Percentiles rank a stretch among this genome's conserved stretches.
These are phyloP conservation scores for Sturmia bella DNA, from an alignment of 2,888 invertebrate species.

Conservation along the genomic window DNA sequence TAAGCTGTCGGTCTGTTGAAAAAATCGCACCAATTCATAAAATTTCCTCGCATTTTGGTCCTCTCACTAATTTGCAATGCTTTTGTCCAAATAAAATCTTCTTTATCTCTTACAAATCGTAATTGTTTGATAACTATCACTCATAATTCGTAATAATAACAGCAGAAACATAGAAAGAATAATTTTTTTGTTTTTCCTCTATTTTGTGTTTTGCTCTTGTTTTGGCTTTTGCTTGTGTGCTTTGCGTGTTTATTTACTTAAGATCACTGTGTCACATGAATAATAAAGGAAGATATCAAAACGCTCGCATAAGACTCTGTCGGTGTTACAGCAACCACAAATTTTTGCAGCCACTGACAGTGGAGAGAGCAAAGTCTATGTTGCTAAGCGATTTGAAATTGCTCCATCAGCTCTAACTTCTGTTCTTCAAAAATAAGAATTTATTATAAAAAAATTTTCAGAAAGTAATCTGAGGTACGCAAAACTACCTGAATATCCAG, in stretches of 20 bases:
- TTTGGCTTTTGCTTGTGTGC: too few species aligned
- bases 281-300: too few species aligned
- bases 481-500: too few species aligned
- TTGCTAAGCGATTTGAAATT: constrained; percentile 10
- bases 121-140: constrained; percentile 2
- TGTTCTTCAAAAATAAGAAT: too few species aligned
- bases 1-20: constrained; percentile 9
- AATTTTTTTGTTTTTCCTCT: too few species aligned
- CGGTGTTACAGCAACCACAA: background rate
- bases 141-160: too few species aligned
- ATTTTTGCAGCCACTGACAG: background rate
- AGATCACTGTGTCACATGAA: too few species aligned
- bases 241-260: too few species aligned
- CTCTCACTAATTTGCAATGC: background rate
- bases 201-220: too few species aligned
- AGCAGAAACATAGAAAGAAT: too few species aligned
- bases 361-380: constrained; percentile 1
- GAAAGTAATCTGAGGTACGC: background rate
- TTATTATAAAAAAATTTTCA: too few species aligned
- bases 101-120: constrained; percentile 6
- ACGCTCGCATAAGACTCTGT: constrained; percentile 13
- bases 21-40: too few species aligned
- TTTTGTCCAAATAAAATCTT: constrained; percentile 3
- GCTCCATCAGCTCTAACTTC: background rate
- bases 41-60: background rate